Base-by-base conservation (phyloP, 2,113 vertebrate genomes). In the Daboia siamensis region DNA sequence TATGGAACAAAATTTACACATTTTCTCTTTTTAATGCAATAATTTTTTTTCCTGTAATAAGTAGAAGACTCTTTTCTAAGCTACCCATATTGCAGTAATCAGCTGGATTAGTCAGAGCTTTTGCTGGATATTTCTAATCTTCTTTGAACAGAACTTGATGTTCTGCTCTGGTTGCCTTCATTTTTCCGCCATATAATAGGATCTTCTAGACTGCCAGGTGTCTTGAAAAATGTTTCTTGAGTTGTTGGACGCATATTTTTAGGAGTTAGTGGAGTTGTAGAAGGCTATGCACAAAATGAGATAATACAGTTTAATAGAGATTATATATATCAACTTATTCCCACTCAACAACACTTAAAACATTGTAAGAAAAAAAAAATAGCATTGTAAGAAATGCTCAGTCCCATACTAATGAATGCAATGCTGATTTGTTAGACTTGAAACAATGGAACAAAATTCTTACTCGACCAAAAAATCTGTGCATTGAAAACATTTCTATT, bases 181-280 rank as follows among this genome's bases (percentile, higher is more conserved):
- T 94, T 98, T 94, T 97, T 97, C 92, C 96, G 98, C 85, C 98
- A 96, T 0, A 94, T 74, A 4, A 95, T 87, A 0, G 97, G 94
- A 4, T 97, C 94, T 87, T 97, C 97, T 12, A 98, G 97, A 59
- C 97, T 98, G 59, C 98, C 97, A 0, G 99, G 99, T 0, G 99
- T 99, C 97, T 98, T 98, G 97, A 99, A 99, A 97, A 99, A 99
- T 0, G 98, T 95, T 87, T 98, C 98, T 0, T 97, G 97, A 48
- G 95, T 95, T 15, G 97, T 94, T 6, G 85, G 92, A 0, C 93
- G 95, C 90, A 96, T 94, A 92, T 96, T 98, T 94, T 98, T 99
- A 51, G 98, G 98, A 88, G 98, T 99, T 26, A 97, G 95, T 6
- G 98, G 98, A 33, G 97, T 94, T 93, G 99, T 97, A 0, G 97